These are phyloP conservation scores for Metopolophium dirhodum DNA, from an alignment of 1,140 invertebrate genomes.

Conservation along the genomic window DNA sequence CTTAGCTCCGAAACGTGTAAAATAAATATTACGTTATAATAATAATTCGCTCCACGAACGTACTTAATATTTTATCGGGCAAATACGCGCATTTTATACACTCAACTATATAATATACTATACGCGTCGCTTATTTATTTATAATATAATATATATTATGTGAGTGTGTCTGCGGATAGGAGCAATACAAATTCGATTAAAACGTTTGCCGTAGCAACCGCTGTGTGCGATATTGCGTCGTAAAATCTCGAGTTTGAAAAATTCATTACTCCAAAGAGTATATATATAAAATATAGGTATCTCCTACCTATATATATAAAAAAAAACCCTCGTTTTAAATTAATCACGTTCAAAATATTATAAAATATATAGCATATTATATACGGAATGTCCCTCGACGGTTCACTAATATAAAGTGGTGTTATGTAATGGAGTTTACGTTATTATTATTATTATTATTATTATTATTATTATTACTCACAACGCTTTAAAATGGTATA, in stretches of 20 bases:
- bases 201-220: not conserved
- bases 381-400: not conserved
- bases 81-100: not conserved
- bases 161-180: not conserved
- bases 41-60: not conserved
- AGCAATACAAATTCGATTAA: slow-evolving; percentile 24
- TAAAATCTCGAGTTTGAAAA: slow-evolving; percentile 28
- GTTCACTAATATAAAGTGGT: not conserved
- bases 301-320: not conserved
- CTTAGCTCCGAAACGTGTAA: slow-evolving; percentile 31
- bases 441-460: not conserved
- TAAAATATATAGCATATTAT: not conserved
- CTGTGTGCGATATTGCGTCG: not conserved
- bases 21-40: slow-evolving; percentile 42
- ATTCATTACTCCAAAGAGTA: not conserved
- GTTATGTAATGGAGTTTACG: not conserved
- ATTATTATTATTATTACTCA: not conserved
- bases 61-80: slow-evolving; percentile 24
- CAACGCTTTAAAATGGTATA: not conserved
- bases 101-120: not conserved
- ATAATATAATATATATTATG: not conserved
- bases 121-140: not conserved
- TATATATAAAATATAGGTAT: not conserved
- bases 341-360: slow-evolving; percentile 1
- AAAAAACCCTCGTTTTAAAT: not conserved